Base-by-base conservation (phyloP, 2,888 invertebrate genomes). In the Pterostichus niger region DNA sequence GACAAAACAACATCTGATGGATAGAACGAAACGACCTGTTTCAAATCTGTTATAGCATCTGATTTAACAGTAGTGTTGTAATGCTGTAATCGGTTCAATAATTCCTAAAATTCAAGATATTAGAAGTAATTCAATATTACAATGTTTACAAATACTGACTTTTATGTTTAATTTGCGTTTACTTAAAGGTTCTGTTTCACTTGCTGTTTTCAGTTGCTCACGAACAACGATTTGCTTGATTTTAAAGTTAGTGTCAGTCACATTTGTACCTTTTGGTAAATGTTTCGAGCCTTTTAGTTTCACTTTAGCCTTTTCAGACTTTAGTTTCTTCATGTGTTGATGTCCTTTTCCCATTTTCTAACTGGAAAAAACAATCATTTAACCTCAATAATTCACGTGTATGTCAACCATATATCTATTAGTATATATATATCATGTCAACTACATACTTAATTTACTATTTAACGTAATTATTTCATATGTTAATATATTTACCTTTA, bases 231-330 rank as follows among this genome's bases (percentile, higher is more conserved):
- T 97, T 87, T 97, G 96, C 87, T 95, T 95, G 0, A 97, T 93
- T 92, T 97, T 97, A 87, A 98, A 98, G 86, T 94, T 94, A 0
- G 97, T 95, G 88, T 97, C 94, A 0, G 98, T 98, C 4, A 96
- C 94, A 92, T 98, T 98, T 77, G 95, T 93, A 6, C 97, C 97
- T 91, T 96, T 98, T 0, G 96, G 96, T 77, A 98, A 89, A 87
- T 94, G 93, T 89, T 95, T 93, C 85, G 75, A 84, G 17, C 93
- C 92, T 90, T 97, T 98, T 44, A 98, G 89, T 89, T 98, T 97
- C 0, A 96, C 94, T 92, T 98, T 98, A 0, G 96, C 93, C 88
- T 96, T 98, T 89, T 98, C 98, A 0, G 95, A 93, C 86, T 95
- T 95, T 3, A 96, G 90, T 86, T 94, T 93, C 87, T 96, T 96